These are phyloP conservation scores for Papilio protenor DNA, from an alignment of 2,888 invertebrate species.

Conservation along the genomic window DNA sequence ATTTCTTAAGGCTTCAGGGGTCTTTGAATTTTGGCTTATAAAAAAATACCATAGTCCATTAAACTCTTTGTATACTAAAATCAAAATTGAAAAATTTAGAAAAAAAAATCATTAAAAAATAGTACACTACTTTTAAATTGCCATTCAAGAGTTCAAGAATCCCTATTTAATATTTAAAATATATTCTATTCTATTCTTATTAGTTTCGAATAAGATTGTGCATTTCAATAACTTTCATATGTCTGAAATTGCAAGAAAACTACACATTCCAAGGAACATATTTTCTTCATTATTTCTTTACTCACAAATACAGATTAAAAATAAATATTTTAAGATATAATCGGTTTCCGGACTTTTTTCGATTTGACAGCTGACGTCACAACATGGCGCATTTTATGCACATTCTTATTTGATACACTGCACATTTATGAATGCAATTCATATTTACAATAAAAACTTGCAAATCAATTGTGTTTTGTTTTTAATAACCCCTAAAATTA, in stretches of 20 bases:
- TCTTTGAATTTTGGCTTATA: conserved; percentile 10
- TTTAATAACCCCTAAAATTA: conserved; percentile 56
- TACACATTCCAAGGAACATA: background rate
- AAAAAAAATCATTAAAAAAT: background rate
- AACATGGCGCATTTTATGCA: background rate
- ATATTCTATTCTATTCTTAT: conserved; percentile 28
- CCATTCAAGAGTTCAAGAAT: background rate
- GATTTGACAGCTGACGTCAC: conserved; percentile 8
- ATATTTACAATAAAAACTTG: conserved; percentile 78
- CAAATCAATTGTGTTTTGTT: conserved; percentile 62
- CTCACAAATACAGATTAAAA: background rate
- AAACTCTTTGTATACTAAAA: background rate
- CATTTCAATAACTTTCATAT: background rate
- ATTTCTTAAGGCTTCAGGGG: background rate
- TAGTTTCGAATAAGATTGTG: background rate
- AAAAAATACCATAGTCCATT: background rate
- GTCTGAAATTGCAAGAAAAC: background rate
- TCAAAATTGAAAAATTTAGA: background rate
- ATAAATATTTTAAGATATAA: background rate
- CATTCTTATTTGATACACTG: background rate
- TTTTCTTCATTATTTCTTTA: conserved; percentile 30
- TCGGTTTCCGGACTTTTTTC: background rate
- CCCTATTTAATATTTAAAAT: background rate
- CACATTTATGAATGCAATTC: conserved; percentile 79
- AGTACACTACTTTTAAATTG: too few relatives aligned